A percentile compares a stretch with the other conserved stretches of the same genome.
Conservation (phyloP, 2,113 vertebrate genomes). For the Condylura cristata region DNA sequence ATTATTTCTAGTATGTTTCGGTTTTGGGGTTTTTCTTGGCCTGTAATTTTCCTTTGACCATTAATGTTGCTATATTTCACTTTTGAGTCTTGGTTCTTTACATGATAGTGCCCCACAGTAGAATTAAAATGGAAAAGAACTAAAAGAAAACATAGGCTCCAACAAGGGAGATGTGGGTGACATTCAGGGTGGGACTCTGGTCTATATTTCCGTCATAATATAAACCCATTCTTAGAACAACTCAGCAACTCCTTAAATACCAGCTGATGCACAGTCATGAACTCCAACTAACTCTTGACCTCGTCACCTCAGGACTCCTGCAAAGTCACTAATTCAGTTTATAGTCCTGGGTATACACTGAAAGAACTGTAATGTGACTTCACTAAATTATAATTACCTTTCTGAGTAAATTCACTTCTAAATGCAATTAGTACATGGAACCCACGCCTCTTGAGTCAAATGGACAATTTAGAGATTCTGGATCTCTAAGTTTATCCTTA, state of each 20-base stretch:
- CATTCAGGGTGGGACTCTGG: background rate
- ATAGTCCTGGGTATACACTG: background rate
- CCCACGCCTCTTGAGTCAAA: no score
- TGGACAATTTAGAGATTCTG: no score
- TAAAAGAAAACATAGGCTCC: background rate
- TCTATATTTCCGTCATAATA: background rate
- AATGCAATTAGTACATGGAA: background rate
- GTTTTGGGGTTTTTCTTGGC: background rate
- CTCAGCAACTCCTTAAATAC: background rate
- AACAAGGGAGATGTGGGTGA: no score
- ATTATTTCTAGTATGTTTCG: background rate
- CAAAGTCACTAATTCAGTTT: background rate
- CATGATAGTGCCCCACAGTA: background rate
- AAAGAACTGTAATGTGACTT: background rate
- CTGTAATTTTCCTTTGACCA: background rate
- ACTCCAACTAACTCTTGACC: background rate
- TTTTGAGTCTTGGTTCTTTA: background rate
- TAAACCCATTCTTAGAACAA: background rate
- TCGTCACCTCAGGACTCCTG: slow-evolving; percentile 5
- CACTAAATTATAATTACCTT: slow-evolving; percentile 13
- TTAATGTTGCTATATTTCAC: background rate
- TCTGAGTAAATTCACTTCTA: background rate
- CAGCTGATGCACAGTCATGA: background rate
- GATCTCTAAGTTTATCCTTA: background rate
- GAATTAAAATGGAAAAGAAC: background rate